Base-by-base conservation (phyloP, 2,113 vertebrate species). In the Dromas ardeola region DNA sequence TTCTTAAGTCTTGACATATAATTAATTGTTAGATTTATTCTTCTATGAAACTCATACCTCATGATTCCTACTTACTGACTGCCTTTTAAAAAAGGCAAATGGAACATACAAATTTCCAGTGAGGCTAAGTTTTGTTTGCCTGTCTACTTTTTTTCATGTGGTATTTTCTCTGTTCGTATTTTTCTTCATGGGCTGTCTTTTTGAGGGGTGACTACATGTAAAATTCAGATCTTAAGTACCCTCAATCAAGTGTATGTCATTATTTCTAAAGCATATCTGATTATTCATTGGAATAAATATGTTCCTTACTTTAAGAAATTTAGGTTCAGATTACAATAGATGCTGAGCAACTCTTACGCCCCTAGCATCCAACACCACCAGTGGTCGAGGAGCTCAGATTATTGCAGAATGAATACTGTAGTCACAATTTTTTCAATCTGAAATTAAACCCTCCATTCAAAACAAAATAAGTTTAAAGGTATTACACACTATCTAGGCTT, bases 11-110 rank as follows among this genome's bases (percentile, higher is more conserved):
- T 97, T 98, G 97, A 98, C 98, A 97, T 98, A 95, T 96, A 97
- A 98, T 98, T 98, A 98, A 98, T 98, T 98, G 97, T 98, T 98
- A 98, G 97, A 97, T 97, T 97, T 98, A 97, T 97, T 98, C 97
- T 95, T 96, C 91, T 97, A 73, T 58, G 82, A 96, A 92, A 83
- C 47, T 93, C 80, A 20, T 94, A 67, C 52, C 95, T 94, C 30
- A 42, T 81, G 94, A 97, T 96, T 97, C 69, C 63, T 95, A 63
- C 95, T 97, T 97, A 95, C 95, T 97, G 89, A 88, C 95, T 98
- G 97, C 82, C 80, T 97, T 96, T 96, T 95, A 86, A 43, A 93
- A 93, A 72, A 90, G 20, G 62, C 55, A 95, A 97, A 93, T 58
- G 32, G 26, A 95, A 85, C 34, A 66, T 8, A 86, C 43, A 95